Evolutionary conservation across 2,797 vertebrate species (phyloP), one percentile per base, ranked within the genome.

Genomic region (Microctenopoma steveboyesi): DNA sequence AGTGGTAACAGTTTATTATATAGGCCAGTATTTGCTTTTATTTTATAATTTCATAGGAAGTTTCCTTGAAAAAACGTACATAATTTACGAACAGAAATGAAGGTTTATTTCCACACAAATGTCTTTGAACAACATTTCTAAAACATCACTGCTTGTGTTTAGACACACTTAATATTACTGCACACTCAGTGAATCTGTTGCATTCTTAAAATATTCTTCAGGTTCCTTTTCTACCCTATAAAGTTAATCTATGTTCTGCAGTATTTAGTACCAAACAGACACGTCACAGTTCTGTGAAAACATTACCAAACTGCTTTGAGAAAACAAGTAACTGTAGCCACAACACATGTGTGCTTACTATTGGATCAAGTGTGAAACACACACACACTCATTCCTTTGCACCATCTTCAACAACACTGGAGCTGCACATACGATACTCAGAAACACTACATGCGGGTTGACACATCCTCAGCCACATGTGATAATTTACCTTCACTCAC

Each of bases 301-400:
- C 69, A 45, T 52, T 9, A 45, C 15, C 59, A 50, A 15, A 55
- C 42, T 62, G 3, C 47, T 68, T 43, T 22, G 11, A 46, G 30
- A 55, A 28, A 69, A 45, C 54, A 61, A 50, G 43, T 42, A 80
- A 63, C 35, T 60, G 40, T 30, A 62, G 48, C 43, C 45, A 35
- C 37, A 47, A 13, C 39, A 39, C 49, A 60, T 63, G 66, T 70
- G 50, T 52, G 63, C 52, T 65, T 74, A 76, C 60, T 76, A 50
- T 82, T 74, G 81, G 77, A 82, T 83, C 50, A 67, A 72, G 60
- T 72, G 64, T 80, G 65, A 73, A 63, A 65, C 25, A 39, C 28
- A 66, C 59, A 22, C 22, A 67, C 12, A 53, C 61, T 56, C 71
- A 70, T 72, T 82, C 56, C 53, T 65, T 63, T 72, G 68, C 75